Percentiles rank a stretch among this genome's conserved stretches.
phyloP scores from a whole-genome alignment of 2,113 vertebrate species.

The Notarius quadriscutis region DNA sequence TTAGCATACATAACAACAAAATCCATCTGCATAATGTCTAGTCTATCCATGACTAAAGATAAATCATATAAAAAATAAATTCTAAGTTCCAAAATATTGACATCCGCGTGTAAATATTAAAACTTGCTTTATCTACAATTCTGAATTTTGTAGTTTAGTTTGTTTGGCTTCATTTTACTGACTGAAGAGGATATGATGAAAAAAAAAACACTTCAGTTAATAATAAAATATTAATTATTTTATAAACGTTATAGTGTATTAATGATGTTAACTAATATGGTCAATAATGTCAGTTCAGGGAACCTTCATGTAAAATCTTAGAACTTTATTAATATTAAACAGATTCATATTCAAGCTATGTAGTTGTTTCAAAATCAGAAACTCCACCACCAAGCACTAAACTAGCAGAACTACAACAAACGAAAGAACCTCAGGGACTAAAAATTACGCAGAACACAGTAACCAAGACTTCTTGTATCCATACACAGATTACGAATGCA shows the following conservation, averaged over 20 bases:
- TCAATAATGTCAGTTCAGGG: background rate
- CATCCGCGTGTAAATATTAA: background rate
- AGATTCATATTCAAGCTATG: background rate
- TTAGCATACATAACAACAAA: background rate
- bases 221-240: background rate
- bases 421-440: background rate
- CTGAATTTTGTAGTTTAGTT: background rate
- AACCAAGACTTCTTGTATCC: background rate
- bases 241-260: background rate
- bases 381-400: background rate
- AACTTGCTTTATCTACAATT: background rate
- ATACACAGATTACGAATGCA: background rate
- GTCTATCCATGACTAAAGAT: background rate
- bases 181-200: background rate
- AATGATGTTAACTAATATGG: background rate
- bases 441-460: background rate
- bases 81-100: background rate
- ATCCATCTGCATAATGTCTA: background rate
- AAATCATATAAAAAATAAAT: background rate
- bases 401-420: background rate
- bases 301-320: background rate
- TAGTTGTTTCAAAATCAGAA: background rate
- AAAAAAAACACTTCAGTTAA: background rate
- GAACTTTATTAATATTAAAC: background rate
- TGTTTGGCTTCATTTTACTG: background rate